Evolutionary conservation across 1,140 invertebrate species (phyloP).

Genomic region (Euwallacea similis): DNA sequence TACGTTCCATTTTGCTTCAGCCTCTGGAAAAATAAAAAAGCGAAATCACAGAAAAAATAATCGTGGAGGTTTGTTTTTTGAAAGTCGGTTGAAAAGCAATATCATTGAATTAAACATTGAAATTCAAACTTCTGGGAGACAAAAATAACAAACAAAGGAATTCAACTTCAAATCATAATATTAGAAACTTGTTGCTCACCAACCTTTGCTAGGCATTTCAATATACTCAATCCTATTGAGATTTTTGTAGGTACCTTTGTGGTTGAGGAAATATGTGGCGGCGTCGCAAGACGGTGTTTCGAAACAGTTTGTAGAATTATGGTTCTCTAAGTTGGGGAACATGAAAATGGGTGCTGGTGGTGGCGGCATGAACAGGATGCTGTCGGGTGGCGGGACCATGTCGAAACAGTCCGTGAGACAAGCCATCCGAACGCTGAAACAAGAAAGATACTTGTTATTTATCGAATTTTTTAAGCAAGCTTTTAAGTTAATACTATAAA

Average conservation of each 20-base stretch:
- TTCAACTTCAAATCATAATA: constrained; percentile 1
- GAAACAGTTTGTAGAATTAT: constrained; percentile 59
- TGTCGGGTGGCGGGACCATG: constrained; percentile 78
- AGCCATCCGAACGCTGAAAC: constrained; percentile 40
- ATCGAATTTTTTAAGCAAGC: too few relatives aligned
- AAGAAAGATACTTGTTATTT: too few relatives aligned
- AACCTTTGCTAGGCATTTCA: constrained; percentile 72
- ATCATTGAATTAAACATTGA: too few relatives aligned
- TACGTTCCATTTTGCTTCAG: constrained; percentile 49
- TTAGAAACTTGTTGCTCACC: neutral
- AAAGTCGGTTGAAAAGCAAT: too few relatives aligned
- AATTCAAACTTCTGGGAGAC: too few relatives aligned
- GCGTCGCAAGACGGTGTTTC: constrained; percentile 50
- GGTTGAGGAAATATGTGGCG: constrained; percentile 21
- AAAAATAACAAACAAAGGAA: neutral
- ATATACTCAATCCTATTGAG: constrained; percentile 67
- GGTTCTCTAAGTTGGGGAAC: constrained; percentile 50
- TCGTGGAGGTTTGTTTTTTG: too few relatives aligned
- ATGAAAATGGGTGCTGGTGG: constrained; percentile 76
- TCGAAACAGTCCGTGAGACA: constrained; percentile 64
- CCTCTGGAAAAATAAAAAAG: constrained; percentile 40
- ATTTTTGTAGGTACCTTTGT: constrained; percentile 9
- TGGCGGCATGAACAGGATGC: constrained; percentile 77
- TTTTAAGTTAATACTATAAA: too few relatives aligned
- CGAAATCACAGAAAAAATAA: neutral